Evolutionary conservation across 2,113 vertebrate species (phyloP), one percentile per base, ranked within the genome.

Genomic region (Protobothrops mucrosquamatus): DNA sequence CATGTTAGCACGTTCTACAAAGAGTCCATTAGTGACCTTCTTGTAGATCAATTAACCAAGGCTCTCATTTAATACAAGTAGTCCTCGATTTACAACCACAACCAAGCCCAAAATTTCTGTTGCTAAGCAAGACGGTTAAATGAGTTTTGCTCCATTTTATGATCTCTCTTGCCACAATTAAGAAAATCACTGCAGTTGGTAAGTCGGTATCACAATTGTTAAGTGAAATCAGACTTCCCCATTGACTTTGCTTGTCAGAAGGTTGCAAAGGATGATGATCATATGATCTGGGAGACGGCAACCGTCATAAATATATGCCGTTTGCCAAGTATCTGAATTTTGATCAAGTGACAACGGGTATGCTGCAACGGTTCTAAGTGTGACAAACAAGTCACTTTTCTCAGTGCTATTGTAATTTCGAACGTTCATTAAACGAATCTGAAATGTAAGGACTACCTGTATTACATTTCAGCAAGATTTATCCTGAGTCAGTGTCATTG

Each of bases 141-240:
- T n/a, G 4, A 69, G 12, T 69, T 69, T 69, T 69, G 14, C 14
- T 69, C 12, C 5, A 6, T 69, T 69, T 69, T 69, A 69, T 69
- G 29, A 34, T 29, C 29, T 69, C 11, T 69, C 61, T 69, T 69
- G 61, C 61, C 29, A 69, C 12, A 69, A 34, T 69, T 69, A 34
- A 54, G 0, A 14, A 14, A 54, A 54, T 54, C 0, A 54, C 12
- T 54, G 12, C 12, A 0, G 8, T 51, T 51, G 8, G 0, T 51
- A 14, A 15, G 29, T 6, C 1, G 34, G 29, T 34, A n/a, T 18
- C 29, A 34, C 29, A 34, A 14, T 34, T 69, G 29, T 6, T 69
- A 15, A 34, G 29, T 34, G 14, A 69, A 51, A 34, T 7, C 0
- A 18, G 64, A 5, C 12, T 69, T 69, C 5, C 34, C 24, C 64